These are phyloP conservation scores for Quadroppia sp. DNA, from an alignment of 2,888 invertebrate species.

Conservation along the genomic window DNA sequence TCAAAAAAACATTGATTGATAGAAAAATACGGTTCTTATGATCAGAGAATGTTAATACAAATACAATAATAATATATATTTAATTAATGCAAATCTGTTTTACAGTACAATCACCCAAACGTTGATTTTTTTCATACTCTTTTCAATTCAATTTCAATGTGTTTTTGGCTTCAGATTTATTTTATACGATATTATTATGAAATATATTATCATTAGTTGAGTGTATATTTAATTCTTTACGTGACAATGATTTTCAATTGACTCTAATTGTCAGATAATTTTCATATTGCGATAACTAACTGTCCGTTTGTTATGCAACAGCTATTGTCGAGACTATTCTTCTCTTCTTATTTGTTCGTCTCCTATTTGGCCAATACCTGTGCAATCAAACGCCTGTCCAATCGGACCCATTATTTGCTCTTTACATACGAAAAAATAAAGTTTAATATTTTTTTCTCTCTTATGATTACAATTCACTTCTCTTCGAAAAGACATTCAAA, in stretches of 20 bases:
- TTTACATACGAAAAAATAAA: neutral
- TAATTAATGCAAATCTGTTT: constrained; percentile 31
- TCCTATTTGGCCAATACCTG: neutral
- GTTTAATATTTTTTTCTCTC: constrained; percentile 9
- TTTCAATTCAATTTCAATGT: neutral
- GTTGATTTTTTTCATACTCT: neutral
- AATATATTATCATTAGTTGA: constrained; percentile 2
- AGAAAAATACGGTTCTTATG: too few species aligned
- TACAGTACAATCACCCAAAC: constrained; percentile 33
- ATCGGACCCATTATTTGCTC: neutral
- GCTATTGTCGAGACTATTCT: neutral
- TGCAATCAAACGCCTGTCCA: constrained; percentile 28
- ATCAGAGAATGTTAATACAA: too few species aligned
- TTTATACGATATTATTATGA: neutral
- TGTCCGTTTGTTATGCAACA: constrained; percentile 26
- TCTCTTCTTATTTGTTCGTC: constrained; percentile 10
- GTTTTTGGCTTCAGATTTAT: constrained; percentile 25
- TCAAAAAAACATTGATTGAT: neutral
- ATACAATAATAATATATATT: neutral
- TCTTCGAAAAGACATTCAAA: neutral
- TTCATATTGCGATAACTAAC: constrained; percentile 20
- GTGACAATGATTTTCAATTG: constrained; percentile 38
- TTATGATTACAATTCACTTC: constrained; percentile 16
- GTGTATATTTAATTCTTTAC: constrained; percentile 30
- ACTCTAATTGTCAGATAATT: constrained; percentile 31